Base-by-base conservation (phyloP, 2,113 vertebrate genomes). In the Larimichthys polyactis region DNA sequence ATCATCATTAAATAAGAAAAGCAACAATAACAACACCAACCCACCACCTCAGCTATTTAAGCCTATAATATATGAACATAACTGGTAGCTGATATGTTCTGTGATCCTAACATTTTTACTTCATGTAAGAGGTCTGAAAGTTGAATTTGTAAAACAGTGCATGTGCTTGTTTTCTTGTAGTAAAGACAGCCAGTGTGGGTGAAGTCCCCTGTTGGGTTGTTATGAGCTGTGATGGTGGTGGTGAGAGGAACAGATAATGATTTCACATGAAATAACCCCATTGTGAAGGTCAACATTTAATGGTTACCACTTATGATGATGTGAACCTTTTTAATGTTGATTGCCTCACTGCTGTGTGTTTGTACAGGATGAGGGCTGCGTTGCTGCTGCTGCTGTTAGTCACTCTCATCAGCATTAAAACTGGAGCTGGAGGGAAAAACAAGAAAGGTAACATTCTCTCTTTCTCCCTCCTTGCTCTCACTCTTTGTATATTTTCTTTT, bases 371-470 rank as follows among this genome's bases (percentile, higher is more conserved):
- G 95, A 95, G 88, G 89, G 89, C 91, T 79, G 66, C n/a, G 0
- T 73, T 96, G 76, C 83, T 92, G 86, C 51, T 92, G 58, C 55
- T 94, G 75, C 87, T 96, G 75, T 75, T 97, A 24, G 82, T 97
- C 81, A 80, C 94, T 73, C 77, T 97, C 78, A 82, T 97, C 92
- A 90, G 94, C 0, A 91, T 94, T 20, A 76, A 93, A 0, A 63
- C 94, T 0, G 93, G 95, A 29, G 96, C 71, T n/a, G 78, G 46
- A 44, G 96, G 95, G 71, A 98, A 96, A 82, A 96, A 93, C 87
- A 97, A 96, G 92, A 97, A 97, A 96, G 96, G 96, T 95, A 59
- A 83, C 86, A 19, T n/a, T 40, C 2, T 70, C 5, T 78, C 5
- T 46, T 46, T 46, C 3, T 46, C 44, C 4, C 12, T 46, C 44